Base-by-base conservation (phyloP, 2,888 invertebrate genomes). In the Plutella xylostella region DNA sequence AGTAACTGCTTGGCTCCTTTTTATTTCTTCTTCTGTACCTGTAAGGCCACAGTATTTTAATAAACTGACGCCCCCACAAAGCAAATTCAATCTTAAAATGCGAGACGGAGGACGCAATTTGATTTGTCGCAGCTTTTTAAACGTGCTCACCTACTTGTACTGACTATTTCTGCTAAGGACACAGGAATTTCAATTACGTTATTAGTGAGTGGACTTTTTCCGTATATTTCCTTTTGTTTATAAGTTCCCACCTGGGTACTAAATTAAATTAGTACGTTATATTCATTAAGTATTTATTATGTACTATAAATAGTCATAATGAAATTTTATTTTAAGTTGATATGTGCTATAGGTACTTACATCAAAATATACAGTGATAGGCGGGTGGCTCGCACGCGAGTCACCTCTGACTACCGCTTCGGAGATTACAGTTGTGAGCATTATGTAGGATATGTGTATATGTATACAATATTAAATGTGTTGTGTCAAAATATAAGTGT, bases 1-100 rank as follows among this genome's bases (percentile, higher is more conserved):
- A 80, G 83, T 82, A 82, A 83, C 83, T 80, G 79, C 79, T 77
- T 79, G 72, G 78, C 65, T 72, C 78, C 77, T 77, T 82, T 82
- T 41, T 82, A 82, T 83, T 79, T 80, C 79, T 72, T 68, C 76
- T 71, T 69, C 72, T 72, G 68, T 82, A 80, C 80, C 80, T 80
- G 80, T 72, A 78, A 79, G 76, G 78, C 76, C 79, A 68, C 79
- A 79, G 80, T 82, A 80, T 82, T 82, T 82, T 83, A 82, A 82
- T 82, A 82, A 82, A 80, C 79, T 69, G 54, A 54, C 63, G 50
- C 40, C 46, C 15, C 34, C 31, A 30, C 54, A 57, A 48, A 45
- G 56, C 18, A 67, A 65, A 65, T 45, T 44, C 46, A 48, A 61
- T 71, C 57, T 50, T 72, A 66, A 17, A 17, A n/a, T n/a, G 34